phyloP scores from a whole-genome alignment of 2,888 invertebrate species.

The Peribatodes rhomboidaria region DNA sequence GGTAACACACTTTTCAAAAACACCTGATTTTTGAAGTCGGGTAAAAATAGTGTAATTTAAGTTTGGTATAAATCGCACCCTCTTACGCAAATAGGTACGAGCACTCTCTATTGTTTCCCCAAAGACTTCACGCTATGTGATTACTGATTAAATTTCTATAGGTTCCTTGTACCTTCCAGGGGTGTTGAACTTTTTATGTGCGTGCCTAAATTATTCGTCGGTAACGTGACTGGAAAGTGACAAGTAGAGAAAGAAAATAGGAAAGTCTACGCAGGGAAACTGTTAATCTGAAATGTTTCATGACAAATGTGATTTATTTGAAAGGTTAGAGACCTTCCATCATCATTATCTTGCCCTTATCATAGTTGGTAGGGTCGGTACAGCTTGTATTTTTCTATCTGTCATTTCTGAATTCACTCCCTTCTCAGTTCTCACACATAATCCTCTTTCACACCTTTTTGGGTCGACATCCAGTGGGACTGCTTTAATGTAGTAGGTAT shows the following conservation, averaged over 20 bases:
- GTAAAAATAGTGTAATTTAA: too few relatives aligned
- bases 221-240: conserved; percentile 42
- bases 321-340: background rate
- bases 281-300: conserved; percentile 2
- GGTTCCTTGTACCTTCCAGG: conserved; percentile 43
- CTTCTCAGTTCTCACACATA: too few relatives aligned
- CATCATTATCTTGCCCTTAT: background rate
- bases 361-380: background rate
- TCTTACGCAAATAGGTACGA: conserved; percentile 54
- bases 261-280: conserved; percentile 15
- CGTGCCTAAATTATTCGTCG: conserved; percentile 43
- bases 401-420: too few relatives aligned
- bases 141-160: conserved; percentile 40
- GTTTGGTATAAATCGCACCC: conserved; percentile 52
- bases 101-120: conserved; percentile 59
- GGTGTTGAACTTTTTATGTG: conserved; percentile 47
- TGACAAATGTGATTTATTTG: background rate
- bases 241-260: conserved; percentile 31
- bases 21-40: too few relatives aligned
- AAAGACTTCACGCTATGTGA: conserved; percentile 50
- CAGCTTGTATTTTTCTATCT: too few relatives aligned
- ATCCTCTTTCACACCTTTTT: too few relatives aligned
- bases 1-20: too few relatives aligned
- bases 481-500: too few relatives aligned
- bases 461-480: too few relatives aligned